Conservation (phyloP, 2,113 vertebrate genomes). For the Thalassoma bifasciatum region DNA sequence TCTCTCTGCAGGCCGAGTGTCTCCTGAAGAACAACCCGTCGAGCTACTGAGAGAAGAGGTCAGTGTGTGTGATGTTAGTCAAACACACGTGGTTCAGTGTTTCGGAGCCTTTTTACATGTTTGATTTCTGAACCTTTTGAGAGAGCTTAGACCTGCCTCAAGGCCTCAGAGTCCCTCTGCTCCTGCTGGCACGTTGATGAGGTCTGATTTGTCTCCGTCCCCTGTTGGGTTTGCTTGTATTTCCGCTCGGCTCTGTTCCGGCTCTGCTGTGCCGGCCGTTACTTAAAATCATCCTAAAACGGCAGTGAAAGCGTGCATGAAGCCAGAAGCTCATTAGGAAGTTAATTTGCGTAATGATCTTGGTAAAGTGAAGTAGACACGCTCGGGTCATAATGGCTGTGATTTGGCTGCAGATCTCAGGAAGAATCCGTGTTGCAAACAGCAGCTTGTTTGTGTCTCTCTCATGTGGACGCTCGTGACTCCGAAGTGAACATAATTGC, state of each 20-base stretch:
- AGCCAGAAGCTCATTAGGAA: constrained; percentile 75
- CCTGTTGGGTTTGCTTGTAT: constrained; percentile 35
- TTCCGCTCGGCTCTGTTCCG: constrained; percentile 42
- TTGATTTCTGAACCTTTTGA: background rate
- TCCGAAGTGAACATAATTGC: constrained; percentile 73
- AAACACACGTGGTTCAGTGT: background rate
- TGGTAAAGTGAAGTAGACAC: constrained; percentile 65
- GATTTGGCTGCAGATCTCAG: constrained; percentile 73
- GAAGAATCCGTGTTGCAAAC: constrained; percentile 75
- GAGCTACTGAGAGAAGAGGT: constrained; percentile 9
- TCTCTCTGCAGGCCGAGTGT: constrained; percentile 78
- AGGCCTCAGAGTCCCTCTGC: constrained; percentile 43
- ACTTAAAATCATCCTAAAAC: constrained; percentile 64
- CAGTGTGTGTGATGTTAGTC: background rate
- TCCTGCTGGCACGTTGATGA: constrained; percentile 63
- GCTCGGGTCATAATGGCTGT: constrained; percentile 70
- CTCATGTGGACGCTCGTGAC: constrained; percentile 60
- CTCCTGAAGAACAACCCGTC: constrained; percentile 74
- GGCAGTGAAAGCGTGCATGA: constrained; percentile 47
- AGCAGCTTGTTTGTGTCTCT: constrained; percentile 64
- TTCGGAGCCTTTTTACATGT: background rate
- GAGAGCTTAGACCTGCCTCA: constrained; percentile 17
- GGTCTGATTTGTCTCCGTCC: constrained; percentile 41
- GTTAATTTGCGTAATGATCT: constrained; percentile 79
- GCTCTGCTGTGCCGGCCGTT: constrained; percentile 59